These are phyloP conservation scores for Chrysolina oricalcia DNA, from an alignment of 2,888 invertebrate genomes.

Conservation along the genomic window DNA sequence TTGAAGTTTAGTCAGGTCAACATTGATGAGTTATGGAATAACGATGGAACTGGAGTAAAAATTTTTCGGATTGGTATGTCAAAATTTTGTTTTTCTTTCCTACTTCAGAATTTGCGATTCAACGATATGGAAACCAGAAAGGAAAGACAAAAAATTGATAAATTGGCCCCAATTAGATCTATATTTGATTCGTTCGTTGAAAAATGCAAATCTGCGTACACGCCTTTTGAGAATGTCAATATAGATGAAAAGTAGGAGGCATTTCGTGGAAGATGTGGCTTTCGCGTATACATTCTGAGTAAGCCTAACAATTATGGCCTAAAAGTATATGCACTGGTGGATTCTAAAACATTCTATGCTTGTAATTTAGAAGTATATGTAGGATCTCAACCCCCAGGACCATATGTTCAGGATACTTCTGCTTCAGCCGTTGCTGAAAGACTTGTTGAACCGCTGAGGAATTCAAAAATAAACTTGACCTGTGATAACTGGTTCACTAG, in stretches of 20 bases:
- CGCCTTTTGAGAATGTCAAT: constrained; percentile 47
- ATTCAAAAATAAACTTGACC: too few species aligned
- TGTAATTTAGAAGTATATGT: constrained; percentile 58
- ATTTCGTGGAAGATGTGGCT: constrained; percentile 48
- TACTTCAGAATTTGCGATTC: constrained; percentile 43
- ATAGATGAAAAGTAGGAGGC: constrained; percentile 53
- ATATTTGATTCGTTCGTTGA: constrained; percentile 54
- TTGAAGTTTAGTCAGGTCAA: constrained; percentile 31
- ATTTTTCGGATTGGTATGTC: constrained; percentile 39
- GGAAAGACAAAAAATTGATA: constrained; percentile 44
- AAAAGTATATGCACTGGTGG: constrained; percentile 64
- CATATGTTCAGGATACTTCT: constrained; percentile 48
- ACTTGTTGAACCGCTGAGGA: too few species aligned
- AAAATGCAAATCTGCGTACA: too few species aligned
- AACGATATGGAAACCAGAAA: too few species aligned
- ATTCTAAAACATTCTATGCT: too few species aligned
- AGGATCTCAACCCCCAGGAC: constrained; percentile 57
- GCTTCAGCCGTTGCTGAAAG: too few species aligned
- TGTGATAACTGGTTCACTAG: too few species aligned
- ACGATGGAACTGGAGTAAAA: too few species aligned
- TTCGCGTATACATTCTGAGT: constrained; percentile 46
- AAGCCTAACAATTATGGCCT: constrained; percentile 50
- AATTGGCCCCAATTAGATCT: constrained; percentile 49
- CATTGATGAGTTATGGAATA: constrained; percentile 28
- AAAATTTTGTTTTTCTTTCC: constrained; percentile 35